These are phyloP conservation scores for Rhingia campestris DNA, from an alignment of 2,888 invertebrate genomes.

Conservation along the genomic window DNA sequence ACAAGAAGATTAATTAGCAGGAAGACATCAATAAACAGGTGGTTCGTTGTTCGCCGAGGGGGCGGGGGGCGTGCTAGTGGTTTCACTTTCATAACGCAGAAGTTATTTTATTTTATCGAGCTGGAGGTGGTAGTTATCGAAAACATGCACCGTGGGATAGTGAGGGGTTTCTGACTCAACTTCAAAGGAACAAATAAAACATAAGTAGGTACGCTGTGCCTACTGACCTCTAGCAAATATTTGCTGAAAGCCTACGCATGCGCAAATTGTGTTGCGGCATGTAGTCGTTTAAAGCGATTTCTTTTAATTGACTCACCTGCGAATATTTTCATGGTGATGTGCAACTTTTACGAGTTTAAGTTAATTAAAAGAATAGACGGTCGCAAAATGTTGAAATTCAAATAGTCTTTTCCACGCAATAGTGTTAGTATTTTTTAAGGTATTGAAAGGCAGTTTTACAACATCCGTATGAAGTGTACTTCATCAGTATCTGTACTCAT, in stretches of 20 bases:
- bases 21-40: conserved; percentile 55
- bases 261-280: neutral
- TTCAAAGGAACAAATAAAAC: neutral
- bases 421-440: too few species aligned
- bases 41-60: conserved; percentile 5
- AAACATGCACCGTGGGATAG: neutral
- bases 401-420: too few species aligned
- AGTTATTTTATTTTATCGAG: conserved; percentile 9
- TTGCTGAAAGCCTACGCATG: conserved; percentile 1
- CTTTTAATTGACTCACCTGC: neutral
- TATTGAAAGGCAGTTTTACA: too few species aligned
- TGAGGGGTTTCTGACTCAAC: neutral
- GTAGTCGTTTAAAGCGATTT: neutral
- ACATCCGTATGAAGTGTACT: too few species aligned
- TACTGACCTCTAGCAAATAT: conserved; percentile 49
- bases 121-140: conserved; percentile 21
- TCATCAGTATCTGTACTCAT: too few species aligned
- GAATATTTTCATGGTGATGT: neutral
- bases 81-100: conserved; percentile 64
- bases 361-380: too few species aligned
- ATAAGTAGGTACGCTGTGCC: conserved; percentile 12
- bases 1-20: conserved; percentile 64
- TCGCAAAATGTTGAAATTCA: too few species aligned
- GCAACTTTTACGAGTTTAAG: too few species aligned
- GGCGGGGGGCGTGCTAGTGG: conserved; percentile 28